Conservation (phyloP, 2,113 vertebrate species). For the Acrocephalus arundinaceus region DNA sequence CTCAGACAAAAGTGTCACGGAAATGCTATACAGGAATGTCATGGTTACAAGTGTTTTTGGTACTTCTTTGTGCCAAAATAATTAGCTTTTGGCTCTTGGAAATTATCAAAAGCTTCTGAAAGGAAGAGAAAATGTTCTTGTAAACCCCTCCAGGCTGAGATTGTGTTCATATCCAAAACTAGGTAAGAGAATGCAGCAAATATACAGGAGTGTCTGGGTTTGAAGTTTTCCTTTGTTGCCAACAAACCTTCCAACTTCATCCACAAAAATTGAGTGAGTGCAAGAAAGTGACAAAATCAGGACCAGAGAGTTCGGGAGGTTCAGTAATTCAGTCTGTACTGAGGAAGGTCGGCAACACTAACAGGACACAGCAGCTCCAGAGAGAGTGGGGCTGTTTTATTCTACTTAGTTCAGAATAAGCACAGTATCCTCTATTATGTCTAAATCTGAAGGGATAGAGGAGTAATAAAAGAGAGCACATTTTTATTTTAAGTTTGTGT, state of each 20-base stretch:
- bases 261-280: background rate
- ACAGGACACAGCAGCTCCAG: background rate
- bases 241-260: background rate
- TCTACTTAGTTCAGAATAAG: background rate
- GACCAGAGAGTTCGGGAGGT: slow-evolving; percentile 25
- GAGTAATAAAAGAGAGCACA: background rate
- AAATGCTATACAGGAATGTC: background rate
- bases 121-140: background rate
- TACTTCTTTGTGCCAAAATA: background rate
- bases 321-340: background rate
- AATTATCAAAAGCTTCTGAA: background rate
- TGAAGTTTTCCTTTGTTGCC: background rate
- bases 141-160: background rate
- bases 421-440: background rate
- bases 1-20: background rate
- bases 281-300: slow-evolving; percentile 16
- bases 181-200: background rate
- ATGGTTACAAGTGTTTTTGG: background rate
- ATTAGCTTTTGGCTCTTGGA: background rate
- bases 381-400: background rate
- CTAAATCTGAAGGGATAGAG: background rate
- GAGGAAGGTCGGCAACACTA: background rate
- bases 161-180: background rate
- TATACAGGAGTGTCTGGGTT: background rate
- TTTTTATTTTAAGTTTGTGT: background rate